These are phyloP conservation scores for Dicyrtomina minuta DNA, from an alignment of 2,888 invertebrate species.

Conservation along the genomic window DNA sequence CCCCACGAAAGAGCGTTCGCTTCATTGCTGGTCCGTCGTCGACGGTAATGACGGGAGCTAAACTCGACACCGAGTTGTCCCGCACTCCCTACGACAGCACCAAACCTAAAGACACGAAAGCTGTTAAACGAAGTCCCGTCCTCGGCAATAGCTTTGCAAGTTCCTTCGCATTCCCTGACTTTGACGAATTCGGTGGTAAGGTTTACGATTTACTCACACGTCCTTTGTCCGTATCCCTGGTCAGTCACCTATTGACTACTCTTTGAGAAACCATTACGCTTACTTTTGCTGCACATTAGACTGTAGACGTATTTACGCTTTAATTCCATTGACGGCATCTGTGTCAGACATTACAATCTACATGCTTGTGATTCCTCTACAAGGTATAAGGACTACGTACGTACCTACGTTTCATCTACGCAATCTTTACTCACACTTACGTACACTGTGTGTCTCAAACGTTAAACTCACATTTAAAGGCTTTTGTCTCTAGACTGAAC, in stretches of 20 bases:
- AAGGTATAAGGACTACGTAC: too few relatives aligned
- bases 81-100: slow-evolving; percentile 26
- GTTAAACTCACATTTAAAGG: too few relatives aligned
- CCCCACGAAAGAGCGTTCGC: slow-evolving; percentile 1
- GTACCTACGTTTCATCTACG: too few relatives aligned
- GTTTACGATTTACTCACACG: slow-evolving; percentile 5
- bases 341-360: too few relatives aligned
- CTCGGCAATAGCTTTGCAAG: slow-evolving; percentile 47
- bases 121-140: slow-evolving; percentile 52
- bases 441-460: too few relatives aligned
- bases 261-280: too few relatives aligned
- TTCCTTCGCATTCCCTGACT: slow-evolving; percentile 52
- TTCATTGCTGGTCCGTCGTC: slow-evolving; percentile 12
- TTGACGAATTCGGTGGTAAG: slow-evolving; percentile 54
- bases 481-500: too few relatives aligned
- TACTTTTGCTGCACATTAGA: too few relatives aligned
- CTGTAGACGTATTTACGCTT: too few relatives aligned
- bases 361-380: too few relatives aligned
- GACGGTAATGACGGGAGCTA: slow-evolving; percentile 18
- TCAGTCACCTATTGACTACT: background rate
- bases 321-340: too few relatives aligned
- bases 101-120: slow-evolving; percentile 52
- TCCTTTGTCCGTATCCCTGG: background rate
- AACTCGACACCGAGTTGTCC: slow-evolving; percentile 22
- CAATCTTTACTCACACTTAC: too few relatives aligned